These are phyloP conservation scores for Clavelina lepadiformis DNA, from an alignment of 23 tunicate species.

Conservation along the genomic window DNA sequence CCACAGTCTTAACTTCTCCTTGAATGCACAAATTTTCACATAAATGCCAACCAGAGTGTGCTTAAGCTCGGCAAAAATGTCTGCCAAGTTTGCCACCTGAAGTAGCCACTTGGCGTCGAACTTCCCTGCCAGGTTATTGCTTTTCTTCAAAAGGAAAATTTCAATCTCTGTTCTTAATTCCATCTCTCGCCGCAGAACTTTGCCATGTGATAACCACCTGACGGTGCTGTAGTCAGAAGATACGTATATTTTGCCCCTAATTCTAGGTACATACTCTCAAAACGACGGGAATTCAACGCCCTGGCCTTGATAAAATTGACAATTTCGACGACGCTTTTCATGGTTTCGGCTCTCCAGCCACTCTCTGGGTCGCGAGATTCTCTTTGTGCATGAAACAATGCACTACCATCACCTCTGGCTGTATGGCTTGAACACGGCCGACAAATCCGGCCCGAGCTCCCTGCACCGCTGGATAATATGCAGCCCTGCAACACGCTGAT, in stretches of 20 bases:
- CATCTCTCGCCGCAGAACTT: too few species aligned
- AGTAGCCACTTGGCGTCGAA: conserved; percentile 16
- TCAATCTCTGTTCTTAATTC: too few species aligned
- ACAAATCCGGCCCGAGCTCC: conserved; percentile 1
- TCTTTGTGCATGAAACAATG: background rate
- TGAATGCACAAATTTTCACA: background rate
- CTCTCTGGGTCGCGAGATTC: background rate
- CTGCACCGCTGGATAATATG: background rate
- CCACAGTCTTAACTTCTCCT: background rate
- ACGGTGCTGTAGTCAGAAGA: background rate
- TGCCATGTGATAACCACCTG: too few species aligned
- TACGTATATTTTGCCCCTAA: background rate
- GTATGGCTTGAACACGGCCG: too few species aligned
- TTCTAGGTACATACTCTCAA: conserved; percentile 1
- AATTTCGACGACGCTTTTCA: background rate
- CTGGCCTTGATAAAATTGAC: background rate
- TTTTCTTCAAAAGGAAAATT: too few species aligned
- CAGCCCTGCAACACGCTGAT: background rate
- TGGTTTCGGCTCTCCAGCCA: conserved; percentile 3
- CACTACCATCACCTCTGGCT: background rate
- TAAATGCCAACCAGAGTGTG: background rate
- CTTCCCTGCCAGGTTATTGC: too few species aligned
- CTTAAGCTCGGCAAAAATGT: conserved; percentile 9
- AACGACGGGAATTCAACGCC: conserved; percentile 1
- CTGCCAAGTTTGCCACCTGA: conserved; percentile 17